Base-by-base conservation (phyloP, 2,888 invertebrate species). In the Cinara cedri region DNA sequence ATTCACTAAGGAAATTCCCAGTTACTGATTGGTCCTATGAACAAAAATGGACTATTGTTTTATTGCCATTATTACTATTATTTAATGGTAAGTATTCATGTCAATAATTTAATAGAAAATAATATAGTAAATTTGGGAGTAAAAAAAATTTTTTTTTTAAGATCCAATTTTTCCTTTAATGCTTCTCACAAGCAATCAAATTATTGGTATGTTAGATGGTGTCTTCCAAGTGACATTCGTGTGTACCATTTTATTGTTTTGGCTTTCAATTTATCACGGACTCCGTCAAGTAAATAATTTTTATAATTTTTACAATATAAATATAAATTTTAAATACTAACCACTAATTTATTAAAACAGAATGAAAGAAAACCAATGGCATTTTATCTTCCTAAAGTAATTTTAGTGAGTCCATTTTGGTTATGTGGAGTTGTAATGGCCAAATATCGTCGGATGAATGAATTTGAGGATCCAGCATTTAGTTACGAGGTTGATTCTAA, bases 21-120 rank as follows among this genome's bases (percentile, higher is more conserved):
- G 88, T 95, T 62, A 90, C 92, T 83, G 96, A 97, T 86, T 98
- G 97, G 98, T 96, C 97, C 0, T 95, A 97, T 84, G 98, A 98
- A 86, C 98, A 98, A 85, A 96, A 94, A 86, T 98, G 98, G 98
- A 90, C 97, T 86, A 93, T 95, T 0, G 87, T 94, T 55, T 88
- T 98, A 76, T 87, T 98, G 83, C 96, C 97, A 0, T 87, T 96
- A 34, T 88, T 98, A 14, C 88, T 98, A 82, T 89, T 97, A 21
- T 97, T 96, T 85, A 93, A 98, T 86, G 96, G 97, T 97, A 87
- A 90, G 91, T 87, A 81, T n/a, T n/a, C n/a, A n/a, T 0, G 26
- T 21, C 1, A 4, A 63, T 44, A 13, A 1, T 11, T 11, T 34
- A 34, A 44, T 21, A 16, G n/a, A 54, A 26, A 46, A 76, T 6